phyloP scores from a whole-genome alignment of 1,140 invertebrate species.

The Ruditapes philippinarum region DNA sequence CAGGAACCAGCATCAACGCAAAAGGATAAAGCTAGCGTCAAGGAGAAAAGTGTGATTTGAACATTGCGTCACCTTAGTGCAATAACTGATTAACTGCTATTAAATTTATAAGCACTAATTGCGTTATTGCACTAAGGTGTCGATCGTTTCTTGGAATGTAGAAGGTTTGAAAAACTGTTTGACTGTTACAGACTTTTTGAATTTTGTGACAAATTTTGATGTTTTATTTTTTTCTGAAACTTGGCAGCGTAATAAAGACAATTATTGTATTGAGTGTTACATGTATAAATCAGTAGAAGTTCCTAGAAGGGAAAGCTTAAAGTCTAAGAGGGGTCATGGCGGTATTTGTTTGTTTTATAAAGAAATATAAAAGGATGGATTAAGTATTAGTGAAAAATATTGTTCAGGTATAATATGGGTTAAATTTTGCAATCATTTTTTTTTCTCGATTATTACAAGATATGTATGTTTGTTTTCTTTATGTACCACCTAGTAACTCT shows the following conservation, averaged over 20 bases:
- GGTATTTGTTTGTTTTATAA: conserved; percentile 20
- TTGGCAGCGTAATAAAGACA: not conserved
- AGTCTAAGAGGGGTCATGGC: conserved; percentile 1
- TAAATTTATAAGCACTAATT: too few relatives aligned
- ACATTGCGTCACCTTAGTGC: too few relatives aligned
- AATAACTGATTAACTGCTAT: too few relatives aligned
- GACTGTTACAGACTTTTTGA: not conserved
- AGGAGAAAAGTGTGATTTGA: too few relatives aligned
- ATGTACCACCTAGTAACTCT: not conserved
- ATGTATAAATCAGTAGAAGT: not conserved
- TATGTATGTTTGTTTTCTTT: not conserved
- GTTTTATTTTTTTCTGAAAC: not conserved
- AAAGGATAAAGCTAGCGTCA: too few relatives aligned
- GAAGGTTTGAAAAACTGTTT: not conserved
- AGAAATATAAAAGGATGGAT: not conserved
- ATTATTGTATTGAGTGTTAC: not conserved
- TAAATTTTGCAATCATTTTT: not conserved
- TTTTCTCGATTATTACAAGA: not conserved
- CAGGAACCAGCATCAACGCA: too few relatives aligned
- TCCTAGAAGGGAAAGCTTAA: conserved; percentile 12
- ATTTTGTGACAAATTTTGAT: conserved; percentile 7
- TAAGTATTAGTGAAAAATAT: not conserved
- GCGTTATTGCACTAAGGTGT: too few relatives aligned
- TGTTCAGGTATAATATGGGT: not conserved
- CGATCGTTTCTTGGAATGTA: not conserved